These are phyloP conservation scores for Engraulis encrasicolus DNA, from an alignment of 2,113 vertebrate genomes.

Conservation along the genomic window DNA sequence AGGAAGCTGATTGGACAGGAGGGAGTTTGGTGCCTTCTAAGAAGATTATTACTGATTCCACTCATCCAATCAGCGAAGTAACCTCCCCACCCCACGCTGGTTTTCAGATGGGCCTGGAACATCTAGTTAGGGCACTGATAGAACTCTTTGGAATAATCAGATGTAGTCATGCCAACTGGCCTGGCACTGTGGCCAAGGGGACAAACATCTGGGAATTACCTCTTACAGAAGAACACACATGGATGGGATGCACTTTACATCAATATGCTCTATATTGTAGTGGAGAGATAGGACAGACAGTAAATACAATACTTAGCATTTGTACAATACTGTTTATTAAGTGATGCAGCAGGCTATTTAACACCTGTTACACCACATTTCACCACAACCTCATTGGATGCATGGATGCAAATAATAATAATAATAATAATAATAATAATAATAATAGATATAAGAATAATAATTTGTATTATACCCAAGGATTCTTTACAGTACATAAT, in stretches of 20 bases:
- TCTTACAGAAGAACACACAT: not conserved
- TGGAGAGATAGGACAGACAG: not conserved
- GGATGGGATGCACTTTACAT: not conserved
- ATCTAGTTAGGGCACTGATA: conserved; percentile 45
- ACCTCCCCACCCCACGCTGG: conserved; percentile 35
- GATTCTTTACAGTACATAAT: too few species aligned
- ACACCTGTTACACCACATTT: too few species aligned
- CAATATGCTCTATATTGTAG: not conserved
- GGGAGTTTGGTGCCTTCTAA: conserved; percentile 75
- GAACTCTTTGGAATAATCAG: conserved; percentile 7
- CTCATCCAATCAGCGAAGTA: conserved; percentile 62
- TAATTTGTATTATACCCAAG: too few species aligned
- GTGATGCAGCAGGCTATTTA: too few species aligned
- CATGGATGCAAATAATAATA: too few species aligned
- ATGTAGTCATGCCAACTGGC: not conserved
- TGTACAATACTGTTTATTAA: too few species aligned
- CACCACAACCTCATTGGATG: too few species aligned
- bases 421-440: too few species aligned
- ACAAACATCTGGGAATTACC: conserved; percentile 2
- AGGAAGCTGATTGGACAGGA: conserved; percentile 68
- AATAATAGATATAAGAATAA: too few species aligned
- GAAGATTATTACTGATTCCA: conserved; percentile 83
- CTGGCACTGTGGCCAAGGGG: not conserved
- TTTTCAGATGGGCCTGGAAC: conserved; percentile 52
- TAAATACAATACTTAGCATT: too few species aligned